Conservation (phyloP, 1,140 invertebrate genomes). For the Trichonephila clavata region DNA sequence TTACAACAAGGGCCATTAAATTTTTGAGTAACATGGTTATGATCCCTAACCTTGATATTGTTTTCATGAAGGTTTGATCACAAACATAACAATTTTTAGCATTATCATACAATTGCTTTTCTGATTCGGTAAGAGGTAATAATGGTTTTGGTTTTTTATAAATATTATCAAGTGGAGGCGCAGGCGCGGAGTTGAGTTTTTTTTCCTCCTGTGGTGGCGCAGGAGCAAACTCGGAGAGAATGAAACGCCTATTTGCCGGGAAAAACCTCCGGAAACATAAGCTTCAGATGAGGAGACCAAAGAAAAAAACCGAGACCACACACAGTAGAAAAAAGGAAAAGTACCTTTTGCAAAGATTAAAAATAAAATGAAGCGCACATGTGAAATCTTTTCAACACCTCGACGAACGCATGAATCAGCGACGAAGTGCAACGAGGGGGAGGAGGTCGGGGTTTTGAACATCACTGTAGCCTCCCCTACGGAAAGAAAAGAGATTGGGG, state of each 20-base stretch:
- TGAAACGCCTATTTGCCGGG: slow-evolving; percentile 47
- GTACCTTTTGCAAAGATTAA: slow-evolving; percentile 2
- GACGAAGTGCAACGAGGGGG: slow-evolving; percentile 51
- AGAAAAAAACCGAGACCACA: slow-evolving; percentile 52
- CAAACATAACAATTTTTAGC: too few species aligned
- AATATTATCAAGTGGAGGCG: too few species aligned
- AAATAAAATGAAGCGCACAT: slow-evolving; percentile 63
- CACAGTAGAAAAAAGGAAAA: slow-evolving; percentile 19
- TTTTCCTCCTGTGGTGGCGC: too few species aligned
- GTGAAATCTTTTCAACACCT: slow-evolving; percentile 75
- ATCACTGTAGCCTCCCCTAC: background rate
- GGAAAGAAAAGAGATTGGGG: slow-evolving; percentile 65
- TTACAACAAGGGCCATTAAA: too few species aligned
- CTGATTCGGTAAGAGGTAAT: too few species aligned
- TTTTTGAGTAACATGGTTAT: too few species aligned
- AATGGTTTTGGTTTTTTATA: too few species aligned
- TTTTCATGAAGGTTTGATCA: too few species aligned
- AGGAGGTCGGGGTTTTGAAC: slow-evolving; percentile 15
- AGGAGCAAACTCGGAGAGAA: slow-evolving; percentile 10
- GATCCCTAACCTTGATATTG: too few species aligned
- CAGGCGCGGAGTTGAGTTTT: too few species aligned
- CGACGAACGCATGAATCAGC: slow-evolving; percentile 65
- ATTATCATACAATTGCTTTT: too few species aligned
- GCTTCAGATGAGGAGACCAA: background rate
- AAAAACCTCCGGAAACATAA: slow-evolving; percentile 52